Base-by-base conservation (phyloP, 2,888 invertebrate genomes). In the Hemistola chrysoprasaria region DNA sequence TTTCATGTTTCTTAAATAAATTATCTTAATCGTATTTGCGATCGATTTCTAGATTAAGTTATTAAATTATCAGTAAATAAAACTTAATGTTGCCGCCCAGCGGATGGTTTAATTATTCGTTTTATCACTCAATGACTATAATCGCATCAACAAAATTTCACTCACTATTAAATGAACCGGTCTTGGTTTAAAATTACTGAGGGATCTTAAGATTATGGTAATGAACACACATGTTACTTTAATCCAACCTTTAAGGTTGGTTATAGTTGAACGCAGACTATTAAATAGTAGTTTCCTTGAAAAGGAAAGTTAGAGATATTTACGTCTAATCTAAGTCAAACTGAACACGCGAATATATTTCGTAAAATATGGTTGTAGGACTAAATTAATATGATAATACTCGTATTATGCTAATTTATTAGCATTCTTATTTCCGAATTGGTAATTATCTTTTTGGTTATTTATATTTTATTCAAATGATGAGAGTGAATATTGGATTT, bases 81-180 rank as follows among this genome's bases (percentile, higher is more conserved):
- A 54, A 56, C 40, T 41, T 36, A 27, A 46, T 62, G 51, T 59
- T 56, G 56, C 53, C 41, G 39, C 34, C 36, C 35, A 39, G 53
- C 50, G 49, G 50, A 56, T 50, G 47, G 57, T 62, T 65, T 57
- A 63, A 64, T 70, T 63, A 59, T 47, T 57, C 43, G 26, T 51
- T 52, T 53, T 51, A 54, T 50, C 43, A 49, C 43, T 53, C 53
- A 56, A 61, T 53, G 47, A 52, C 48, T 47, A 50, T 58, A 54
- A 62, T 51, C 40, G 51, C 53, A 57, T 62, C 59, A 62, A 63
- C 58, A 43, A 62, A 69, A 62, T 70, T 69, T 71, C 71, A 70
- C 70, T 70, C 39, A 47, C 34, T 22, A 26, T 32, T 33, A 22
- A 31, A 27, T 22, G 38, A 47, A 46, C 50, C 40, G 30, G 48